phyloP scores from a whole-genome alignment of 2,888 invertebrate species.

The Pelosia muscerda region DNA sequence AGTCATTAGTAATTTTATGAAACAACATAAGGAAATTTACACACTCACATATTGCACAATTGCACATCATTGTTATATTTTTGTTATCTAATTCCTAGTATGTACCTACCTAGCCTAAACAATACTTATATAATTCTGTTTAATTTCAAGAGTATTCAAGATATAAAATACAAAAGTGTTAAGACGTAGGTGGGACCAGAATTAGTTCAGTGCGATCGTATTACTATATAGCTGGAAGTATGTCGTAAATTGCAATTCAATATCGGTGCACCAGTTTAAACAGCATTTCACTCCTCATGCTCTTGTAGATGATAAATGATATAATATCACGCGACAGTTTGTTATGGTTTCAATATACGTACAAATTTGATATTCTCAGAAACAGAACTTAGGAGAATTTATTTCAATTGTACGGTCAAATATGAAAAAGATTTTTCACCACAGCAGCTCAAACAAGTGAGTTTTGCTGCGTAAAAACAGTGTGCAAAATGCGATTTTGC shows the following conservation, averaged over 20 bases:
- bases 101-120: background rate
- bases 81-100: too few relatives aligned
- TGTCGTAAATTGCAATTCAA: constrained; percentile 20
- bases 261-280: constrained; percentile 33
- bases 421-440: too few relatives aligned
- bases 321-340: constrained; percentile 6
- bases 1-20: background rate
- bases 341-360: constrained; percentile 38
- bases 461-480: too few relatives aligned
- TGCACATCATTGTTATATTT: background rate
- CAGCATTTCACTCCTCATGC: constrained; percentile 33
- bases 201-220: constrained; percentile 2
- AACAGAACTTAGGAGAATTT: too few relatives aligned
- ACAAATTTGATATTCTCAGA: constrained; percentile 33
- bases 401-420: too few relatives aligned
- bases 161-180: background rate
- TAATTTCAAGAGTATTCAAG: background rate
- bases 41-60: background rate
- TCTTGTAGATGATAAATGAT: background rate
- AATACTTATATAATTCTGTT: background rate
- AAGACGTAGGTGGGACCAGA: background rate
- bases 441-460: too few relatives aligned
- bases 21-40: background rate
- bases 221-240: constrained; percentile 4
- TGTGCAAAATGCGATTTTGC: too few relatives aligned